Conservation (phyloP, 1,140 invertebrate genomes). For the Aphelinus certus region DNA sequence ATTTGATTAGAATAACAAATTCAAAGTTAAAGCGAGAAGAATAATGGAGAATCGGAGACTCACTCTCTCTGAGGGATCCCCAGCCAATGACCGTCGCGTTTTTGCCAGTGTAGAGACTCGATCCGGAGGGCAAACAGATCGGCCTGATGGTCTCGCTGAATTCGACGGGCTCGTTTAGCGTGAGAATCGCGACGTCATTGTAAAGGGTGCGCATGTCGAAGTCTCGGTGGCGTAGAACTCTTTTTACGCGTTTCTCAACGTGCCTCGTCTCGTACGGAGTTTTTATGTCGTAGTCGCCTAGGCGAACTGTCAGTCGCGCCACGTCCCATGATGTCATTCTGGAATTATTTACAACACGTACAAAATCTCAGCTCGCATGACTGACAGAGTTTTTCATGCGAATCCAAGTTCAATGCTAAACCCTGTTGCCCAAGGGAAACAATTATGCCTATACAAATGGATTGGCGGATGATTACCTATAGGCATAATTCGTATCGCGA, state of each 20-base stretch:
- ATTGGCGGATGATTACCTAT: too few relatives aligned
- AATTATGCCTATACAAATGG: too few relatives aligned
- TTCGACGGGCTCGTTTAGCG: constrained; percentile 79
- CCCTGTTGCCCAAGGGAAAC: too few relatives aligned
- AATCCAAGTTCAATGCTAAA: too few relatives aligned
- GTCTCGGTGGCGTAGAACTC: constrained; percentile 83
- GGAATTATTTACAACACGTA: constrained; percentile 4
- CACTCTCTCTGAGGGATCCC: constrained; percentile 83
- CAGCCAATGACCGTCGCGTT: constrained; percentile 85
- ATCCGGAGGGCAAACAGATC: constrained; percentile 80
- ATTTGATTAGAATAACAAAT: neutral
- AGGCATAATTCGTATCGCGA: too few relatives aligned
- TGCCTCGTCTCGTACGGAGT: constrained; percentile 77
- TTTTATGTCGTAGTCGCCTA: constrained; percentile 86
- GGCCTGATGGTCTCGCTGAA: constrained; percentile 81
- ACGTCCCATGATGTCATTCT: constrained; percentile 92
- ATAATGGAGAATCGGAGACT: constrained; percentile 45
- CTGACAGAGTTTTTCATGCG: too few relatives aligned
- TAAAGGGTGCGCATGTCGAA: constrained; percentile 87
- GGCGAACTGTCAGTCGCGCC: constrained; percentile 78
- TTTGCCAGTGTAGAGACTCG: constrained; percentile 72
- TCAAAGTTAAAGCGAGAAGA: neutral
- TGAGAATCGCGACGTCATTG: constrained; percentile 88
- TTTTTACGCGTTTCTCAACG: constrained; percentile 79
- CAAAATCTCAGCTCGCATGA: too few relatives aligned